These are phyloP conservation scores for Esperia sulphurella DNA, from an alignment of 2,888 invertebrate species.

Conservation along the genomic window DNA sequence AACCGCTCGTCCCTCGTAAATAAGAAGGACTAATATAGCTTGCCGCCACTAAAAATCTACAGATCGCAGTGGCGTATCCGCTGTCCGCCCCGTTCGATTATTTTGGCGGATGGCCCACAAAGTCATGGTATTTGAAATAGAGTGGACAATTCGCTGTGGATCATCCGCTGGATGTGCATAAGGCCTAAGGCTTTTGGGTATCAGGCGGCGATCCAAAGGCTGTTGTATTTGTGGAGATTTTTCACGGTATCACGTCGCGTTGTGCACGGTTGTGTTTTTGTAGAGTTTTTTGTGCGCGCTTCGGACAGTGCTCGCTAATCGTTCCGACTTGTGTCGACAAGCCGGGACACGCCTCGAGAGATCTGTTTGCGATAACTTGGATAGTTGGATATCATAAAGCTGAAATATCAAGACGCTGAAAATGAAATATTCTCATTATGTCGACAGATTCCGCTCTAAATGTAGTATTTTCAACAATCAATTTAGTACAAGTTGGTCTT, in stretches of 20 bases:
- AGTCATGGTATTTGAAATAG: background rate
- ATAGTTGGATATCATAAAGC: background rate
- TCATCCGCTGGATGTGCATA: conserved; percentile 2
- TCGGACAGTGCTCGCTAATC: conserved; percentile 39
- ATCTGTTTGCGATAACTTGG: background rate
- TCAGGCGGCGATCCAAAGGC: conserved; percentile 32
- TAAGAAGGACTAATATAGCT: no score
- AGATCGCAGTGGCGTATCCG: no score
- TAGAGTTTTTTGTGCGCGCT: conserved; percentile 14
- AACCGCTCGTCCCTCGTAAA: no score
- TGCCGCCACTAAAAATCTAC: no score
- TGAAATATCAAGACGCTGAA: no score
- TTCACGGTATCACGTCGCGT: conserved; percentile 53
- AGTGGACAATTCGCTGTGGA: background rate
- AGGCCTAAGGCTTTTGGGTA: background rate
- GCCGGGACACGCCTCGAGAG: conserved; percentile 50
- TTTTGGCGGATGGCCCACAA: no score
- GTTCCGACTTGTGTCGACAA: conserved; percentile 61
- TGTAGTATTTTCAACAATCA: no score
- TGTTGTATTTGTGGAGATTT: conserved; percentile 59
- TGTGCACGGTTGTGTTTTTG: conserved; percentile 41
- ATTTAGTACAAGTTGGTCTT: no score
- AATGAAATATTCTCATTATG: no score
- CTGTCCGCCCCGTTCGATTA: no score
- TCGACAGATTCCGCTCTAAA: no score